phyloP scores from a whole-genome alignment of 2,797 vertebrate genomes.

The Lagodon rhomboides region DNA sequence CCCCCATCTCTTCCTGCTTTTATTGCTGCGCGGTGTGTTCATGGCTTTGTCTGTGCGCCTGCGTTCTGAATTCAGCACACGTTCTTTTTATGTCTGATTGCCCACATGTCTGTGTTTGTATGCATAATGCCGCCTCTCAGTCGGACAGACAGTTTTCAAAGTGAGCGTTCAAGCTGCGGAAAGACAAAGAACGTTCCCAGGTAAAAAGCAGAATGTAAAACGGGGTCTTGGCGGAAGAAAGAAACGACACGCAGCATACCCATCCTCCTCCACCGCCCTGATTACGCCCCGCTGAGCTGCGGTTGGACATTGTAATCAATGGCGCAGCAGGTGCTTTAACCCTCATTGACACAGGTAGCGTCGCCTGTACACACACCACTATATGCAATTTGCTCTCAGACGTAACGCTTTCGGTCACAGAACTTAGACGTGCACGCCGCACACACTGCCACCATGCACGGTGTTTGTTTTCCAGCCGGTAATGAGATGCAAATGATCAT shows the following conservation, averaged over 20 bases:
- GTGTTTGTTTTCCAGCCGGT: conserved; percentile 68
- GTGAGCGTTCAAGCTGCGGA: conserved; percentile 44
- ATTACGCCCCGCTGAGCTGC: conserved; percentile 63
- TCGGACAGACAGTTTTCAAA: conserved; percentile 57
- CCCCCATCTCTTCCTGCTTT: conserved; percentile 1
- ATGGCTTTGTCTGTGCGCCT: conserved; percentile 7
- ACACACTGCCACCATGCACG: conserved; percentile 28
- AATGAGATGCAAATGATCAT: conserved; percentile 86
- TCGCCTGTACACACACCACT: conserved; percentile 30
- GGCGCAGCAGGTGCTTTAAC: conserved; percentile 74
- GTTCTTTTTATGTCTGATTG: conserved; percentile 52
- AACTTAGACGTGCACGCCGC: conserved; percentile 49
- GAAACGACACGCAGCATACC: conserved; percentile 30
- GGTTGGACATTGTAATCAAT: conserved; percentile 74
- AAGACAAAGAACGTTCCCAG: conserved; percentile 54
- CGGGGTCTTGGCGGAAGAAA: conserved; percentile 35
- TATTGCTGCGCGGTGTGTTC: conserved; percentile 4
- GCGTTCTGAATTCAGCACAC: conserved; percentile 49
- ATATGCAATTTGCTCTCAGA: conserved; percentile 51
- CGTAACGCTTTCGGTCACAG: conserved; percentile 51
- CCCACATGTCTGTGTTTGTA: conserved; percentile 54
- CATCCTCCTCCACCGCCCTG: conserved; percentile 56
- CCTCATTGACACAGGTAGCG: conserved; percentile 68
- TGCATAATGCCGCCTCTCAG: conserved; percentile 45
- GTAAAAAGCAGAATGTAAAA: conserved; percentile 58